Percentiles rank a stretch among this genome's conserved stretches.
These are phyloP conservation scores for Coelopa frigida DNA, from an alignment of 1,140 invertebrate species.

Conservation along the genomic window DNA sequence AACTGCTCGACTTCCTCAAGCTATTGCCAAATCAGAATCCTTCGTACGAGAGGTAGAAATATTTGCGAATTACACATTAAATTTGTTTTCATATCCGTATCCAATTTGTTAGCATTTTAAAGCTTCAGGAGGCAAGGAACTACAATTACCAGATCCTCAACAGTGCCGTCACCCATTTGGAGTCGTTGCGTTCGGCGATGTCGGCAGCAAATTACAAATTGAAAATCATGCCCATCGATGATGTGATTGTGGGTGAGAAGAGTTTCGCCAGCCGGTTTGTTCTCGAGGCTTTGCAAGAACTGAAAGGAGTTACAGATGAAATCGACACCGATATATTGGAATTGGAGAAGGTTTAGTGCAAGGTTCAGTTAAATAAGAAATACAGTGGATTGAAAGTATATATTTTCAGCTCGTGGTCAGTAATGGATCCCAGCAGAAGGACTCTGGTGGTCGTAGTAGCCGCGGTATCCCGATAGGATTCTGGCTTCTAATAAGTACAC, in stretches of 20 bases:
- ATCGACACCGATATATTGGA: conserved; percentile 24
- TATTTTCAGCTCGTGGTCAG: no score
- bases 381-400: no score
- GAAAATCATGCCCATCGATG: conserved; percentile 30
- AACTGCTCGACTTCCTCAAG: conserved; percentile 23
- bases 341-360: conserved; percentile 23
- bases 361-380: no score
- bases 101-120: conserved; percentile 17
- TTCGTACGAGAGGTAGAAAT: conserved; percentile 24
- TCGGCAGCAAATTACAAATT: conserved; percentile 35
- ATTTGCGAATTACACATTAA: no score
- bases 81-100: no score
- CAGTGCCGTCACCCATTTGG: conserved; percentile 28
- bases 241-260: conserved; percentile 38
- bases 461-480: no score
- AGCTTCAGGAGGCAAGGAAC: conserved; percentile 12
- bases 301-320: conserved; percentile 28
- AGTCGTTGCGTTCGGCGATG: conserved; percentile 28
- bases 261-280: conserved; percentile 38
- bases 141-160: conserved; percentile 32
- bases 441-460: no score
- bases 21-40: conserved; percentile 32
- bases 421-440: no score
- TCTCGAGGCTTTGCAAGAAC: conserved; percentile 27
- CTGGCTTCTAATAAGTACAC: no score